Conservation (phyloP, 1,140 invertebrate genomes). For the Trichonephila clavata region DNA sequence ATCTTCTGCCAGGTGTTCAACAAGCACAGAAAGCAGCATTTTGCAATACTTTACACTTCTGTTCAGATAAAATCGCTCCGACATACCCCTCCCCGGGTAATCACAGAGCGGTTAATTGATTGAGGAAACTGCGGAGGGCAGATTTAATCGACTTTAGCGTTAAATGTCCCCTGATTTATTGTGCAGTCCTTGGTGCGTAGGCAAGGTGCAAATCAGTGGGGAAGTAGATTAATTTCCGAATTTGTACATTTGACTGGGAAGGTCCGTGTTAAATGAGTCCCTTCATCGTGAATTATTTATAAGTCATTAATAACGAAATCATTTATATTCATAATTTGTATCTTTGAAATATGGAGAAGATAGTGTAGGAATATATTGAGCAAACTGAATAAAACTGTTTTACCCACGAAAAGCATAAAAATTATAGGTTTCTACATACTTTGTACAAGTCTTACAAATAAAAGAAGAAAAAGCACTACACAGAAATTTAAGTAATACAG, state of each 20-base stretch:
- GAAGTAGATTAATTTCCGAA: not conserved
- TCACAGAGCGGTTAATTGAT: conserved; percentile 40
- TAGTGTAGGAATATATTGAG: no score
- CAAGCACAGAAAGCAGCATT: not conserved
- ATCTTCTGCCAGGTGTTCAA: not conserved
- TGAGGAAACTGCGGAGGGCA: not conserved
- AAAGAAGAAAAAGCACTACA: no score
- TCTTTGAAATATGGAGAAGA: no score
- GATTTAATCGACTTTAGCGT: not conserved
- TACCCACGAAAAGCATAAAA: no score
- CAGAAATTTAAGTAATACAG: no score
- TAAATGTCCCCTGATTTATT: not conserved
- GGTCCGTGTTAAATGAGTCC: not conserved
- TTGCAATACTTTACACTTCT: conserved; percentile 6
- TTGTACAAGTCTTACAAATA: no score
- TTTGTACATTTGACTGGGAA: not conserved
- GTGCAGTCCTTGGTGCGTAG: not conserved
- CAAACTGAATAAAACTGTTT: no score
- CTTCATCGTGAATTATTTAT: not conserved
- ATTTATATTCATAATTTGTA: not conserved
- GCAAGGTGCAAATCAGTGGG: not conserved
- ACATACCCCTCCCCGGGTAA: not conserved
- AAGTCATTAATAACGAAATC: not conserved
- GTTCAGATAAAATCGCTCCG: not conserved
- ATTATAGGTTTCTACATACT: no score